A percentile compares a stretch with the other conserved stretches of the same genome.
phyloP scores from a whole-genome alignment of 2,797 vertebrate species.

The Tokudaia tokunoshimensis region DNA sequence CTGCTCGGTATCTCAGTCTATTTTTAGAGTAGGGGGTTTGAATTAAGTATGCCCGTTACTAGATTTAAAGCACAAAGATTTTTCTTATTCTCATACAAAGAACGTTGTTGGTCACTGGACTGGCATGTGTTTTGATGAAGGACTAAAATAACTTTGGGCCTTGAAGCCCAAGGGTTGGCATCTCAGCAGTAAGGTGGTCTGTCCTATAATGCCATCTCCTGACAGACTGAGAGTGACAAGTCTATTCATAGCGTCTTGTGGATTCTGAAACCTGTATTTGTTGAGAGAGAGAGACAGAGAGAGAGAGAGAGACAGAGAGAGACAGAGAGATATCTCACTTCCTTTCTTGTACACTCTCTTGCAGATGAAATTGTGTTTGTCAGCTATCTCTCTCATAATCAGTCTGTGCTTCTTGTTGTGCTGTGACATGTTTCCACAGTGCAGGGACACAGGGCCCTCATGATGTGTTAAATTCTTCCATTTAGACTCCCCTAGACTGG shows the following conservation, averaged over 20 bases:
- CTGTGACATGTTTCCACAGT: conserved; percentile 4
- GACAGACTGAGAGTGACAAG: neutral
- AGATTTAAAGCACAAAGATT: neutral
- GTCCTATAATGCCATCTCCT: neutral
- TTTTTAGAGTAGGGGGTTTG: neutral
- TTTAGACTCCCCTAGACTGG: neutral
- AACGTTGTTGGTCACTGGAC: neutral
- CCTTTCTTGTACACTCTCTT: neutral
- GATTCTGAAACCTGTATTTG: conserved; percentile 20
- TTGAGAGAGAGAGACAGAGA: neutral
- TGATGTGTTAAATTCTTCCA: neutral
- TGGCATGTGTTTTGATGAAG: neutral
- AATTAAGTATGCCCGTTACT: neutral
- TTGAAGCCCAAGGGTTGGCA: neutral
- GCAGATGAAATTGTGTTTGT: conserved; percentile 2
- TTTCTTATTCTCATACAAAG: conserved; percentile 27
- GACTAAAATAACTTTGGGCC: conserved; percentile 10
- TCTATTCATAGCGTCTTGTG: neutral
- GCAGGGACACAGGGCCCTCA: neutral
- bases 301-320: neutral
- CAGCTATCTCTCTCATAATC: neutral
- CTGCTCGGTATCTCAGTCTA: neutral
- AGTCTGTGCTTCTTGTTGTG: neutral
- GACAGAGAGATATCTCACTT: neutral
- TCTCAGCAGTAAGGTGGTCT: neutral